Base-by-base conservation (phyloP, 35 echinoderm and acorn worm genomes). In the Lytechinus pictus region DNA sequence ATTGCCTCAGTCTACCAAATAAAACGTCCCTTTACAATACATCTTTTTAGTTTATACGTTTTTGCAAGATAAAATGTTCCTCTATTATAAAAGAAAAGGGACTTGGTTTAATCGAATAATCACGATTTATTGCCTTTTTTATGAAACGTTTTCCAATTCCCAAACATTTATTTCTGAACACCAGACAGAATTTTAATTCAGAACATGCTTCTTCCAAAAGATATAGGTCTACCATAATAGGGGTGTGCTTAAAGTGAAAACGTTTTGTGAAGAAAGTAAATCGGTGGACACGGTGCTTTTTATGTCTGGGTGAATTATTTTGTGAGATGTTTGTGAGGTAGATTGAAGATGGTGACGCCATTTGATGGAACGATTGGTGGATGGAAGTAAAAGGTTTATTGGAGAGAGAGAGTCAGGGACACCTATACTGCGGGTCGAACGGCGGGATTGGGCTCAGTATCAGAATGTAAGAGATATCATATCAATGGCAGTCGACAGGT, bases 271-370 rank as follows among this genome's bases (percentile, higher is more conserved):
- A 16, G 66, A 24, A 5, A 79, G 1, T n/a, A 5, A 3, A n/a
- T n/a, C 56, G 19, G 66, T n/a, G 66, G 66, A 24, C 21, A 79
- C 66, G 66, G 7, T 79, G 66, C n/a, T 79, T 79, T 79, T 71
- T 1, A n/a, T 79, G 66, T 79, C 66, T 79, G 66, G 19, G 19
- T 79, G 19, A 24, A 24, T 79, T 79, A n/a, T n/a, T 79, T 24
- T 79, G 66, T 16, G 66, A 79, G 66, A 79, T 79, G 66, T 79
- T 79, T 79, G 66, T 79, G 16, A 79, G n/a, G 66, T 8, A 79
- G 88, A 90, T 52, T 28, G 52, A 87, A 90, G 28, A 52, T 28
- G 14, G 88, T 90, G 88, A 90, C 88, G 88, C 88, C 88, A 90
- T 54, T 90, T 90, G 28, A 54, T 52, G 88, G 28, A 44, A 21